Base-by-base conservation (phyloP, 2,113 vertebrate genomes). In the Poeciliopsis occidentalis region DNA sequence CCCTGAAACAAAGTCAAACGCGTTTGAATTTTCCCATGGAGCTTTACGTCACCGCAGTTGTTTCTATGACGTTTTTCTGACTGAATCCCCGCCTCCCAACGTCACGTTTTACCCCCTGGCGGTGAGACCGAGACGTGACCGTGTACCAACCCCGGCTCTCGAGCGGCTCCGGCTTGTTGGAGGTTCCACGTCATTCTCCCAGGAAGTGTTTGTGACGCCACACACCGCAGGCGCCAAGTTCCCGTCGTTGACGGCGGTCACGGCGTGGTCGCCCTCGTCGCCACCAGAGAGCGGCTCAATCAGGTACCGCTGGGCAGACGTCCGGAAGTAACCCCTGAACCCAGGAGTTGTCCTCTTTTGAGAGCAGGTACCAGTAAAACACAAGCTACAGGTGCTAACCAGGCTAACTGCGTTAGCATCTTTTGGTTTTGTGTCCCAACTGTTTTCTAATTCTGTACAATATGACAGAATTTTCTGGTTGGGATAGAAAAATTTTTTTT, bases 121-220 rank as follows among this genome's bases (percentile, higher is more conserved):
- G 3, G 22, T 1, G 47, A 67, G 24, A 54, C 19, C 24, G 37
- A 7, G 4, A 17, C 4, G 5, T 10, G 8, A 13, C 29, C 0
- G 41, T 67, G 24, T n/a, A 27, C 71, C 51, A 88, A 94, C 94
- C 67, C 12, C 88, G 29, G 84, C 78, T 71, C 93, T 90, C 62
- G 94, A 94, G 60, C 89, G 92, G 26, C 82, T 88, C 75, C 72
- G 87, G 65, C 91, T 71, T 1, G 87, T 92, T 6, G 82, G 87
- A 0, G 93, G 91, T 13, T 94, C 92, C 1, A 78, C 83, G 65
- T 88, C 86, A 0, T 44, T 63, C 11, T 72, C 90, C 93, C 94
- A 95, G 73, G 61, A 93, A 64, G 89, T 94, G 91, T 94, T 95
- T 83, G 94, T 95, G 78, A 95, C 94, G 0, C 94, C 95, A 32